Evolutionary conservation across 1,140 invertebrate species (phyloP).

Genomic region (Delia radicum): DNA sequence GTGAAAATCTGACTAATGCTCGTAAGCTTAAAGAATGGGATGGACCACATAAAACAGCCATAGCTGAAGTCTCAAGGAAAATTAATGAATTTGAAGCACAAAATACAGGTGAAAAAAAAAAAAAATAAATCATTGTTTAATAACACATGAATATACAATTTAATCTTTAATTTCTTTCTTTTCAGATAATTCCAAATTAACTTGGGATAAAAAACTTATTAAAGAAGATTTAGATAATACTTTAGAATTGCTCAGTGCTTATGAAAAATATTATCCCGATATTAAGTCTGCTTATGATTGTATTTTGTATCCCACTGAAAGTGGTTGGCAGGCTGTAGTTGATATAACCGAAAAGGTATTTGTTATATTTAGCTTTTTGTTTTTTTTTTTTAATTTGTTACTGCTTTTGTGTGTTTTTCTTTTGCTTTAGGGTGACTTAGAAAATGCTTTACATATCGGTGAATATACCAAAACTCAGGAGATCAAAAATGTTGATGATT

Average conservation of each 20-base stretch:
- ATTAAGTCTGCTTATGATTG: conserved; percentile 90
- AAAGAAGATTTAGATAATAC: conserved; percentile 89
- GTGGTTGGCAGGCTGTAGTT: conserved; percentile 66
- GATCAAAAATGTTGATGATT: conserved; percentile 79
- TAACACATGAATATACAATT: no score
- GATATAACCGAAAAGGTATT: conserved; percentile 40
- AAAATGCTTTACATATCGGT: conserved; percentile 74
- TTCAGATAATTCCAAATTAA: conserved; percentile 40
- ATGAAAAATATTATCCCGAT: conserved; percentile 89
- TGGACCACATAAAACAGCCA: conserved; percentile 72
- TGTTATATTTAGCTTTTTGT: background rate
- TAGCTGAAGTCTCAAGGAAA: conserved; percentile 75
- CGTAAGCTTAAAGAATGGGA: conserved; percentile 86
- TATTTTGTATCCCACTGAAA: conserved; percentile 81
- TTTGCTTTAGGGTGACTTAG: conserved; percentile 68
- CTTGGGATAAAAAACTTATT: conserved; percentile 72
- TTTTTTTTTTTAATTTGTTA: background rate
- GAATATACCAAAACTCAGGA: conserved; percentile 83
- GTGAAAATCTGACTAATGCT: conserved; percentile 81
- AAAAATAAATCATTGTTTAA: conserved; percentile 4
- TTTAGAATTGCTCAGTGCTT: conserved; percentile 77
- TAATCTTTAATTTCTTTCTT: background rate
- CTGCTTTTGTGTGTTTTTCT: no score
- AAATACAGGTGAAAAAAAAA: conserved; percentile 50
- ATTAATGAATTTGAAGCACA: conserved; percentile 73